Evolutionary conservation across 2,113 vertebrate genomes (phyloP).

Genomic region (Malurus elegans): DNA sequence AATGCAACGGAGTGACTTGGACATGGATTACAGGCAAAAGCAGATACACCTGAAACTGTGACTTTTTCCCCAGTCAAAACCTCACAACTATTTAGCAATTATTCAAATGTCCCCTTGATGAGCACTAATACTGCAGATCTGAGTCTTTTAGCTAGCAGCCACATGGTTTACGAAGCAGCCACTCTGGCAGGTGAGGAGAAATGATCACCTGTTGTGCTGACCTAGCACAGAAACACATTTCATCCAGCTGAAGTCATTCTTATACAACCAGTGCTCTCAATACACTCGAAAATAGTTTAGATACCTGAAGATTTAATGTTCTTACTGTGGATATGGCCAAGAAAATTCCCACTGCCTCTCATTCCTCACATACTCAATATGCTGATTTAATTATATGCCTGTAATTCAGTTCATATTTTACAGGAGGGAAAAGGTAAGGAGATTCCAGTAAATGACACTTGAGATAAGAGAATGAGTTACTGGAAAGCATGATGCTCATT

Average conservation of each 20-base stretch:
- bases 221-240: conserved; percentile 4
- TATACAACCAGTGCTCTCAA: not conserved
- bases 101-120: not conserved
- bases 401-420: conserved; percentile 47
- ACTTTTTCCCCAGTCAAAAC: not conserved
- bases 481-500: not conserved
- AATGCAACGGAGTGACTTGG: not conserved
- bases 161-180: not conserved
- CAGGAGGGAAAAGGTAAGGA: conserved; percentile 17
- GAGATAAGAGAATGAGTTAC: conserved; percentile 14
- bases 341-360: not conserved
- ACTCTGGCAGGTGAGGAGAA: not conserved
- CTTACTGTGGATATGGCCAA: not conserved
- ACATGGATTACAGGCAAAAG: not conserved
- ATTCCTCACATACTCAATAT: not conserved
- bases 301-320: not conserved
- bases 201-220: not conserved
- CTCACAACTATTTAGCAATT: not conserved
- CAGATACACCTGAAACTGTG: not conserved
- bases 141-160: not conserved
- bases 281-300: not conserved
- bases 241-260: not conserved
- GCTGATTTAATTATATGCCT: conserved; percentile 44
- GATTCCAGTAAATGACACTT: conserved; percentile 42
- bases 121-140: not conserved